Evolutionary conservation across 1,140 invertebrate genomes (phyloP).

Genomic region (Apocrypta bakeri): DNA sequence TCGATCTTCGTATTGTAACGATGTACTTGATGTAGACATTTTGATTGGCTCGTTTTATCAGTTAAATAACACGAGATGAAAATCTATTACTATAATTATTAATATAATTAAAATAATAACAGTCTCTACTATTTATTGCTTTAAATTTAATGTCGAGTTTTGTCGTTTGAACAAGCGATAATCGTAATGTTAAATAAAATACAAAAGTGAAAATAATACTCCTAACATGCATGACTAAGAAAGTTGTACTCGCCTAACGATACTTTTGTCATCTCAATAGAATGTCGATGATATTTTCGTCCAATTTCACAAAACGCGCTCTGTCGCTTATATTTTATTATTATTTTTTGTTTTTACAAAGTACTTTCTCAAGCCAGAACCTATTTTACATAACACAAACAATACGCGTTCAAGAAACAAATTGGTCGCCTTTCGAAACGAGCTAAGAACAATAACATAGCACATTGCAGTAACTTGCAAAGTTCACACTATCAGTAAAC

Average conservation of each 20-base stretch:
- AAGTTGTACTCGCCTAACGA: neutral
- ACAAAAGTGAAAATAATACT: neutral
- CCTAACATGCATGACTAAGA: neutral
- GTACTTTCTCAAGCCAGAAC: neutral
- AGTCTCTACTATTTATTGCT: conserved; percentile 1
- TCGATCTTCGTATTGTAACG: conserved; percentile 14
- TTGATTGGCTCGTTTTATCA: conserved; percentile 39
- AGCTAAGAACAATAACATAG: neutral
- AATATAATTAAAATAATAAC: neutral
- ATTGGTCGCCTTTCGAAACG: conserved; percentile 3
- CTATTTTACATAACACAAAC: neutral
- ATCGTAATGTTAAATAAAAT: neutral
- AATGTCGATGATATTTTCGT: neutral
- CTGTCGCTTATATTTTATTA: no score
- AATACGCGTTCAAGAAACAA: neutral
- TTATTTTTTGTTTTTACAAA: neutral
- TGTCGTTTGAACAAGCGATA: no score
- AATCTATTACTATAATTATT: neutral
- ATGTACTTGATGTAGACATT: conserved; percentile 11
- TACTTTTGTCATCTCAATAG: neutral
- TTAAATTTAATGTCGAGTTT: neutral
- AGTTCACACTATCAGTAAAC: neutral
- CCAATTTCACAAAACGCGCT: no score
- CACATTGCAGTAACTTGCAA: neutral
- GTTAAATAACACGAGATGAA: conserved; percentile 28